Evolutionary conservation across 2,113 vertebrate species (phyloP), one percentile per base, ranked within the genome.

Genomic region (Hippoglossus stenolepis): DNA sequence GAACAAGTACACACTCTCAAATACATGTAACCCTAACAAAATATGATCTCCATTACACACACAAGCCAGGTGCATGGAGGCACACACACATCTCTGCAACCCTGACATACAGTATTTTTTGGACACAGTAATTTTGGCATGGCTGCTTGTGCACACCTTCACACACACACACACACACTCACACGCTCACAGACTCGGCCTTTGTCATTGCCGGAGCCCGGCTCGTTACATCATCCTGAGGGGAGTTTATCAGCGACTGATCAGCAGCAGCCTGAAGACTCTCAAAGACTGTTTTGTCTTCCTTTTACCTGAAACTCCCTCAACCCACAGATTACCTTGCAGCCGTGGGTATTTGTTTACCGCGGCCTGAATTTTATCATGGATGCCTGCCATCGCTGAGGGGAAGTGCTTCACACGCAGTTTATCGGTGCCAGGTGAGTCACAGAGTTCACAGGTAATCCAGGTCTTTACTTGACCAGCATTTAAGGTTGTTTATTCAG

Each of bases 231-330:
- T 94, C 94, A 94, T 90, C 88, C 84, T 64, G 28, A 59, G 73
- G 53, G 78, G 74, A 80, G 86, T 88, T 94, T 95, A 94, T 95
- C 93, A 78, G 84, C 28, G 17, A 61, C 80, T 85, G 75, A 94
- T 95, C 94, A 93, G 81, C 85, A 89, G 86, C 85, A 86, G 87
- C 79, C 88, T 59, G 77, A 90, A 87, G 76, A 91, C 87, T 94
- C 91, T 94, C 93, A 95, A 94, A 95, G 91, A 86, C 85, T 95
- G 93, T 95, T 95, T 95, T 95, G 94, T 95, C 94, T 95, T 91
- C 88, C 66, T 79, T 77, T 82, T 79, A 82, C 89, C 88, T 87
- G 90, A 90, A 94, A 93, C 91, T 91, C 90, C 74, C 82, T 91
- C 90, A 88, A 86, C 93, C 91, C 83, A 38, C 68, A 89, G 92